A percentile compares a stretch with the other conserved stretches of the same genome.
Conservation (phyloP, 2,888 invertebrate species). For the Eupithecia tripunctaria region DNA sequence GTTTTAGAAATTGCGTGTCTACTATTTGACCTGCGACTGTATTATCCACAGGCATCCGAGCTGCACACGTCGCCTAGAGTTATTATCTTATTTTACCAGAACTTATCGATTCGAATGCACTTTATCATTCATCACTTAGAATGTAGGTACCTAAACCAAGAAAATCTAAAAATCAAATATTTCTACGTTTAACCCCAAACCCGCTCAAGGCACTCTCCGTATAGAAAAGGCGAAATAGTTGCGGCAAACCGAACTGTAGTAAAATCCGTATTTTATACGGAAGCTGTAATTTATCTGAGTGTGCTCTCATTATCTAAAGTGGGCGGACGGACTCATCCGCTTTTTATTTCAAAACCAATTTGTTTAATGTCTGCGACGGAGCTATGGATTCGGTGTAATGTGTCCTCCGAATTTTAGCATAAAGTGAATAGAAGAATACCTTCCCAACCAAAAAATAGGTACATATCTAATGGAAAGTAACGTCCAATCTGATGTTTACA, state of each 20-base stretch:
- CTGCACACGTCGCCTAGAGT: too few species aligned
- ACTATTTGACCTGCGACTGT: neutral
- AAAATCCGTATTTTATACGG: slow-evolving; percentile 24
- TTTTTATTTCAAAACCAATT: slow-evolving; percentile 62
- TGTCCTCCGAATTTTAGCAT: slow-evolving; percentile 6
- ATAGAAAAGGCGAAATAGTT: slow-evolving; percentile 22
- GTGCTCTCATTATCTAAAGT: slow-evolving; percentile 58
- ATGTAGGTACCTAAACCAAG: neutral
- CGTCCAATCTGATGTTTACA: too few species aligned
- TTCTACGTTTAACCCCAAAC: neutral
- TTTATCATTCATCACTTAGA: neutral
- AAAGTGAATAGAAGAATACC: neutral
- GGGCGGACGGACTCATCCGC: slow-evolving; percentile 48
- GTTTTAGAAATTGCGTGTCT: neutral
- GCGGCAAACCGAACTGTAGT: slow-evolving; percentile 25
- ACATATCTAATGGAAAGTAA: neutral
- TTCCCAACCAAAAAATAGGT: neutral
- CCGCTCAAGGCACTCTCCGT: slow-evolving; percentile 1
- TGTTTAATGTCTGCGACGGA: slow-evolving; percentile 58
- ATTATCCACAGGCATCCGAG: too few species aligned
- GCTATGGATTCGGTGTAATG: slow-evolving; percentile 44
- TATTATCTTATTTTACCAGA: neutral
- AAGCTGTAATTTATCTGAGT: slow-evolving; percentile 35
- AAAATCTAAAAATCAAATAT: neutral
- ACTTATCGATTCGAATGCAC: neutral